Conservation (phyloP, 2,888 invertebrate species). For the Arge pagana region DNA sequence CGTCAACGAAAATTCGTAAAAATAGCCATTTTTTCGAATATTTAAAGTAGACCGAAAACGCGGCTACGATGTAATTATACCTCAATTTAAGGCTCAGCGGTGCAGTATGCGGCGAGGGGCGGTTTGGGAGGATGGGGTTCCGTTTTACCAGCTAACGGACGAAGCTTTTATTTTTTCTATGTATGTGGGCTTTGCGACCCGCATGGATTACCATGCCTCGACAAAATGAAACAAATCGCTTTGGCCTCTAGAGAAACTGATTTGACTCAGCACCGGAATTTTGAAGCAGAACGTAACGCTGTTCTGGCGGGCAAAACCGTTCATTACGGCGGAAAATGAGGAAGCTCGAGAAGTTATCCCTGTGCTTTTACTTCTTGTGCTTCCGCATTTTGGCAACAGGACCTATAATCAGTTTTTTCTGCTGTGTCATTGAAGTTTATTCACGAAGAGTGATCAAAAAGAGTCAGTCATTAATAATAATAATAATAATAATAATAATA, state of each 20-base stretch:
- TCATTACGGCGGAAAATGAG: background rate
- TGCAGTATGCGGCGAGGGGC: background rate
- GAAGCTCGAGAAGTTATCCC: background rate
- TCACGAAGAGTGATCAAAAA: background rate
- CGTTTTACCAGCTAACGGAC: background rate
- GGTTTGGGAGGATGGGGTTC: background rate
- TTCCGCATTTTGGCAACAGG: background rate
- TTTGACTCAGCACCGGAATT: background rate
- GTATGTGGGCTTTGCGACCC: background rate
- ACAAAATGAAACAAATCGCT: background rate
- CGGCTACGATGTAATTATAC: no score
- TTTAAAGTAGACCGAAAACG: no score
- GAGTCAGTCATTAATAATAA: no score
- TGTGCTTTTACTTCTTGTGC: background rate
- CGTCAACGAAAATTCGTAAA: no score
- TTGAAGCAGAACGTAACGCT: background rate
- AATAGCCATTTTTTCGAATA: no score
- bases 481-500: no score
- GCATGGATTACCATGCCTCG: slow-evolving; percentile 7
- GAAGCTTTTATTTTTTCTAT: background rate
- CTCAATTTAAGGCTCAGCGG: background rate
- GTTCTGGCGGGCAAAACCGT: background rate
- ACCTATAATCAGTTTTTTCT: background rate
- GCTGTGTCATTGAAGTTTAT: background rate
- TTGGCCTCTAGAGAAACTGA: slow-evolving; percentile 5